Base-by-base conservation (phyloP, 2,113 vertebrate species). In the Brachyhypopomus occidentalis region DNA sequence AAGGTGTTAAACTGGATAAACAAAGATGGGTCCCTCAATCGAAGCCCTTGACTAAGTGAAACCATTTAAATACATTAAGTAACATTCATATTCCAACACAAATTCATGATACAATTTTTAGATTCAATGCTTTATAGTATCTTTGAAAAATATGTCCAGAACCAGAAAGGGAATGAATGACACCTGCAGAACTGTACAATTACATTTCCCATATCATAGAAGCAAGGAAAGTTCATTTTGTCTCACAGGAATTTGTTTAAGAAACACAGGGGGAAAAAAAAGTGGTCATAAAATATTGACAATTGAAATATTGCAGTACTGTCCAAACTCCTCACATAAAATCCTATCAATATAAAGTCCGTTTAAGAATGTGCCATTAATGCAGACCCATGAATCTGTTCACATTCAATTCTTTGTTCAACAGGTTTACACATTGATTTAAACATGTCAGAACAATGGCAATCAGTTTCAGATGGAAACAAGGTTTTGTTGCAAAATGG, bases 11-110 rank as follows among this genome's bases (percentile, higher is more conserved):
- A 69, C 8, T 34, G 25, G 66, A 56, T 71, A 78, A 90, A 78
- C 58, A 73, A 78, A 75, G 80, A 85, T 87, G 91, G 92, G 91
- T 92, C 91, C 90, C 91, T 93, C 92, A 88, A 77, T 90, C 88
- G 90, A 93, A 95, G 93, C 93, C 93, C 93, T 94, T 95, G 89
- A 94, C 91, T 88, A 89, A 84, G 89, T 88, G 86, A 94, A 94
- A 88, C 89, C 90, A 91, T 94, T 93, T 87, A 93, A 93, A 95
- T 94, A 93, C 88, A 94, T 92, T 90, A 94, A 94, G 88, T 89
- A 91, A 95, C 95, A 96, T 96, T 96, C 94, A 95, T 92, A 89
- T 91, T 94, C 94, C 85, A 94, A 94, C 91, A 93, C 91, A 92
- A 90, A 95, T 91, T 92, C 94, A 93, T 92, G 76, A 92, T 93